phyloP scores from a whole-genome alignment of 2,888 invertebrate genomes.

The Parelbella ahira region DNA sequence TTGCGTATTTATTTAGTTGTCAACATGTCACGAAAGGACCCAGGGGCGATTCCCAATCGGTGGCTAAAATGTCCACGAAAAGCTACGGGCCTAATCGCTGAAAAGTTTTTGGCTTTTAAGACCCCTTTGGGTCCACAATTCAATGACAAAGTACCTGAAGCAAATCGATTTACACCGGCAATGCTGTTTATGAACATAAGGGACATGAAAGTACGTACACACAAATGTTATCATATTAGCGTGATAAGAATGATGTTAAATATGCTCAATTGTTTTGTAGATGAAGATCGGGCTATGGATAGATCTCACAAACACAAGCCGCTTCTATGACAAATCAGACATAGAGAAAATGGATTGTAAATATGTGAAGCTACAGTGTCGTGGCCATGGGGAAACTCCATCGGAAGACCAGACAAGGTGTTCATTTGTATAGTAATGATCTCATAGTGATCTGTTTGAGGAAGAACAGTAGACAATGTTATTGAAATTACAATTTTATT shows the following conservation, averaged over 20 bases:
- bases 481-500: too few species aligned
- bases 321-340: conserved; percentile 93
- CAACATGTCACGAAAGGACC: conserved; percentile 60
- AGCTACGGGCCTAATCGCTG: conserved; percentile 84
- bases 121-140: conserved; percentile 93
- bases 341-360: conserved; percentile 88
- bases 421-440: neutral
- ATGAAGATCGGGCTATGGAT: conserved; percentile 96
- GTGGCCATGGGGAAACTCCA: conserved; percentile 96
- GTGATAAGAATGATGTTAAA: conserved; percentile 6
- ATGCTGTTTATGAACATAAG: conserved; percentile 92
- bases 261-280: conserved; percentile 61
- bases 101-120: conserved; percentile 96
- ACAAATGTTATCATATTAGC: neutral
- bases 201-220: conserved; percentile 83
- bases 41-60: conserved; percentile 88
- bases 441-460: too few species aligned
- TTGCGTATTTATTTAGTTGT: conserved; percentile 10
- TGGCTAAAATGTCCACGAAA: conserved; percentile 95
- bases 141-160: conserved; percentile 91
- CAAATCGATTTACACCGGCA: conserved; percentile 90
- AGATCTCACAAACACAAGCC: conserved; percentile 95
- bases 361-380: conserved; percentile 94
- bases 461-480: too few species aligned
- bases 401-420: conserved; percentile 88